Evolutionary conservation across 2,888 invertebrate species (phyloP), one percentile per base, ranked within the genome.

Genomic region (Tinea pellionella): DNA sequence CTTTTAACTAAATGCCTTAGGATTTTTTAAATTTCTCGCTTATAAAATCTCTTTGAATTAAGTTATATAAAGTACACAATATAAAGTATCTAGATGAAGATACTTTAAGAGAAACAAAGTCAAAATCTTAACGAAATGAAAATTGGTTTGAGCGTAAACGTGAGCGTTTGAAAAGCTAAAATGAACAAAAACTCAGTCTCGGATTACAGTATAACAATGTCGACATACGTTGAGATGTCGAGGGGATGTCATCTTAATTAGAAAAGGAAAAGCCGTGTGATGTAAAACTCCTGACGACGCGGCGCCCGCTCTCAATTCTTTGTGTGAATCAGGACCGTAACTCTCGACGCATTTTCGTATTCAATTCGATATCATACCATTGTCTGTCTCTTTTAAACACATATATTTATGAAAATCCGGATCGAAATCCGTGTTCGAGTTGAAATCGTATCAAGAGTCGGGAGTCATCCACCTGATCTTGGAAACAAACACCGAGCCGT

Each of bases 221-320:
- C 47, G 47, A 47, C 16, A 18, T 47, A 47, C 18, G 47, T 15
- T n/a, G 47, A 13, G 15, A 47, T 18, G 47, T 47, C 16, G 47
- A 47, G 15, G 18, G 47, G 47, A 16, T 47, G 47, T 47, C 47
- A 47, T 47, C 47, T 47, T 47, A 47, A 47, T 47, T 47, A 47
- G 18, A 47, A 18, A 18, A 18, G 47, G 37, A 37, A 37, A 37
- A 37, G 13, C 47, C 47, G 47, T 47, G 47, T 15, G 47, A 18
- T 47, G 18, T 18, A 47, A 47, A 47, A 37, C 37, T 37, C 6
- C 4, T 37, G 37, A 37, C 37, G 37, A 37, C 37, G 37, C 37
- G 37, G 4, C 37, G n/a, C 37, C n/a, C 37, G 9, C 9, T 37
- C 37, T 37, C 4, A n/a, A n/a, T 37, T 37, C 37, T 37, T 37